These are phyloP conservation scores for Amphiprion ocellaris DNA, from an alignment of 2,113 vertebrate species.

Conservation along the genomic window DNA sequence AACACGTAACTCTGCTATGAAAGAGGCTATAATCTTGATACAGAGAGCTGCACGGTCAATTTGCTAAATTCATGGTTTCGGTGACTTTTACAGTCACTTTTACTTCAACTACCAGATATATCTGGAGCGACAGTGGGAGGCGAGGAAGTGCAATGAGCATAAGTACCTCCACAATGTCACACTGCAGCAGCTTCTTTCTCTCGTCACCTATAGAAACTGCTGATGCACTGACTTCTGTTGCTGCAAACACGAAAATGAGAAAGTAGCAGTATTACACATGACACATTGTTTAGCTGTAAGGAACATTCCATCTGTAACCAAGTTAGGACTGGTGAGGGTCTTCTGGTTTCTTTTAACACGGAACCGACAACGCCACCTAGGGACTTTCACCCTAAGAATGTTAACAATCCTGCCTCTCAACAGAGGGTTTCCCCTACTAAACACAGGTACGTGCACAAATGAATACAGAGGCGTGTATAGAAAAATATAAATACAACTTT, in stretches of 20 bases:
- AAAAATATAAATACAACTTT: too few relatives aligned
- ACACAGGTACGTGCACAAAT: too few relatives aligned
- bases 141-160: conserved; percentile 33
- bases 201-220: neutral
- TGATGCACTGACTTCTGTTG: conserved; percentile 4
- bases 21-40: conserved; percentile 23
- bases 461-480: too few relatives aligned
- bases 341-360: too few relatives aligned
- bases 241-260: neutral
- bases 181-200: conserved; percentile 19
- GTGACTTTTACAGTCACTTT: conserved; percentile 54
- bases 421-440: too few relatives aligned
- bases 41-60: conserved; percentile 19
- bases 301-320: conserved; percentile 14
- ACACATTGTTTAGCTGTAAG: conserved; percentile 35
- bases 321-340: too few relatives aligned
- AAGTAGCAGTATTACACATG: conserved; percentile 27
- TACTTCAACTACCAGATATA: conserved; percentile 12
- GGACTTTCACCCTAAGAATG: too few relatives aligned
- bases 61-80: conserved; percentile 38
- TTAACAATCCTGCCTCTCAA: too few relatives aligned
- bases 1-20: conserved; percentile 8
- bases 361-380: too few relatives aligned
- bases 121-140: conserved; percentile 28
- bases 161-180: conserved; percentile 28